Conservation (phyloP, 2,888 invertebrate genomes). For the Digitonthophagus gazella region DNA sequence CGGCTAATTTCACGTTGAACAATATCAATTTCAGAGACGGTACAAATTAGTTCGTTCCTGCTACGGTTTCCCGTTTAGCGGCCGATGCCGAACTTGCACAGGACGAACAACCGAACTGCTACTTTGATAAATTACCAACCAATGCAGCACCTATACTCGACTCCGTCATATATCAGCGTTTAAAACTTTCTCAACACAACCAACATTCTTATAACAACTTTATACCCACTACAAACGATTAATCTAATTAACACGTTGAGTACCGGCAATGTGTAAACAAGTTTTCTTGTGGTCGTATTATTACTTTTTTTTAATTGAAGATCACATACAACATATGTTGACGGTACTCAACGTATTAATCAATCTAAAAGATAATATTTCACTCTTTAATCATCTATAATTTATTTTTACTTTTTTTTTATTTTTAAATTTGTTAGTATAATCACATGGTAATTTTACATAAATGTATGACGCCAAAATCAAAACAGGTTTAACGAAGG, state of each 20-base stretch:
- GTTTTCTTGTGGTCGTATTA: background rate
- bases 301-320: no score
- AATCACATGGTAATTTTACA: background rate
- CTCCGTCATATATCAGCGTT: background rate
- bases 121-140: background rate
- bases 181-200: background rate
- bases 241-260: background rate
- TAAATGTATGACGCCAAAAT: background rate
- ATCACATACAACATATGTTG: no score
- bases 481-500: background rate
- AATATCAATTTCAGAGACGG: slow-evolving; percentile 9
- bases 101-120: background rate
- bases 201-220: background rate
- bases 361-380: no score
- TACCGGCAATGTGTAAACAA: background rate
- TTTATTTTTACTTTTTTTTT: no score
- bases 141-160: background rate
- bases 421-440: background rate
- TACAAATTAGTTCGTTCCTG: slow-evolving; percentile 12
- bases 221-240: background rate
- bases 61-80: slow-evolving; percentile 5
- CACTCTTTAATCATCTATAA: no score
- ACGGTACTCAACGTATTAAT: background rate
- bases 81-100: background rate
- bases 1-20: slow-evolving; percentile 16